Percentiles rank a stretch among this genome's conserved stretches.
These are phyloP conservation scores for Ptychoptera contaminata DNA, from an alignment of 2,888 invertebrate genomes.

Conservation along the genomic window DNA sequence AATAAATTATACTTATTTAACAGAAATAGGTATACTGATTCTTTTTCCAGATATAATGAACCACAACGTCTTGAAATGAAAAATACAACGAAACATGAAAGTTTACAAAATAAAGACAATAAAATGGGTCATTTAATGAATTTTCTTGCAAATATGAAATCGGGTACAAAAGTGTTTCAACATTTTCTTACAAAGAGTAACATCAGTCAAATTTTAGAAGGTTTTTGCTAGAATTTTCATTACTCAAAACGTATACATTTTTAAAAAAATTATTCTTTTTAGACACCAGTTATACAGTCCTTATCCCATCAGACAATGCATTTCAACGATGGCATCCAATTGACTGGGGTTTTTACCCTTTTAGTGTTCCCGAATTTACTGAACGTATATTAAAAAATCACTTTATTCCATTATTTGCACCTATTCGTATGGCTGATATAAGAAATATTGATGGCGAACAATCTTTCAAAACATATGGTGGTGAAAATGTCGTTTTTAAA, in stretches of 20 bases:
- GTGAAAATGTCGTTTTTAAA: conserved; percentile 38
- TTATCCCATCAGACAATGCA: conserved; percentile 47
- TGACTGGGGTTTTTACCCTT: conserved; percentile 54
- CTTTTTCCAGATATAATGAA: conserved; percentile 24
- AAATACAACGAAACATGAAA: conserved; percentile 25
- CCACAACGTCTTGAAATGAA: conserved; percentile 29
- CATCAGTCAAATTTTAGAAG: conserved; percentile 39
- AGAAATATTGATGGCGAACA: conserved; percentile 33
- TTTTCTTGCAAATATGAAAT: conserved; percentile 41
- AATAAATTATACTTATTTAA: background rate
- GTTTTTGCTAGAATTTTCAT: no score
- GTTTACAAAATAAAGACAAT: background rate
- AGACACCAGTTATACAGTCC: conserved; percentile 39
- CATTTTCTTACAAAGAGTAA: conserved; percentile 44
- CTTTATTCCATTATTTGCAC: conserved; percentile 37
- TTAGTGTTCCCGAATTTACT: conserved; percentile 47
- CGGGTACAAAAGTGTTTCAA: conserved; percentile 45
- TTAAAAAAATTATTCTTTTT: conserved; percentile 1
- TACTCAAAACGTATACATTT: background rate
- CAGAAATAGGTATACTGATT: background rate
- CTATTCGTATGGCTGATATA: conserved; percentile 37
- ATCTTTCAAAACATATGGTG: conserved; percentile 39
- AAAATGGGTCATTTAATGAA: conserved; percentile 29
- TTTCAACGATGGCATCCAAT: conserved; percentile 53
- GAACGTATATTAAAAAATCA: conserved; percentile 44